Conservation (phyloP, 2,888 invertebrate genomes). For the Lamellibrachia columna region DNA sequence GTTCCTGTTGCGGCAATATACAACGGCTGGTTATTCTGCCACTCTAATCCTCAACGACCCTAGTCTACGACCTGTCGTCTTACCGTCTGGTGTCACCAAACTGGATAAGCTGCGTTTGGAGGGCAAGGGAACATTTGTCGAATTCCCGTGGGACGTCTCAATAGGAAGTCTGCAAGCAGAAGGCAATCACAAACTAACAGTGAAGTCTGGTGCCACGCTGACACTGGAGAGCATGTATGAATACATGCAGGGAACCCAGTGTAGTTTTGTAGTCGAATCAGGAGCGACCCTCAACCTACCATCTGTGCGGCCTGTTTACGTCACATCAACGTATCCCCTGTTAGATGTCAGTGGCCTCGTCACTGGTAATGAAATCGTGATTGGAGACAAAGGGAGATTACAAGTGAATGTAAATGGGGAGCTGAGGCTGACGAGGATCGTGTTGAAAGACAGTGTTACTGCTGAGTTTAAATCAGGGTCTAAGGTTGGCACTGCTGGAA, state of each 20-base stretch:
- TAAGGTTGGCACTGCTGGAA: neutral
- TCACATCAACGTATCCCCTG: neutral
- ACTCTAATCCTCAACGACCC: neutral
- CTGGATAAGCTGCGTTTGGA: neutral
- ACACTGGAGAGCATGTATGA: neutral
- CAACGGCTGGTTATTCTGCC: neutral
- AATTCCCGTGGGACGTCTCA: neutral
- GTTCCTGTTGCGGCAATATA: neutral
- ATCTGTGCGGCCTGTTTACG: neutral
- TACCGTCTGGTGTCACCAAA: neutral
- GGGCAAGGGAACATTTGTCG: neutral
- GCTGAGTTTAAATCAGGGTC: neutral
- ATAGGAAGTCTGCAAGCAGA: neutral
- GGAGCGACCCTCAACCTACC: slow-evolving; percentile 1
- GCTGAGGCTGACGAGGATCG: neutral
- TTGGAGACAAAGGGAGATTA: neutral
- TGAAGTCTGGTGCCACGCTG: neutral
- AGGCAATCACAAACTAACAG: neutral
- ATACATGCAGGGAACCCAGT: neutral
- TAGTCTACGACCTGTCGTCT: neutral
- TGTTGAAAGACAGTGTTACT: neutral
- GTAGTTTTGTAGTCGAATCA: neutral
- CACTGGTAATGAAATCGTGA: neutral
- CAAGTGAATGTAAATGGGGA: neutral
- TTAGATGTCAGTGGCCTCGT: neutral